Conservation (phyloP, 2,797 vertebrate species). For the Apodemus agrarius region DNA sequence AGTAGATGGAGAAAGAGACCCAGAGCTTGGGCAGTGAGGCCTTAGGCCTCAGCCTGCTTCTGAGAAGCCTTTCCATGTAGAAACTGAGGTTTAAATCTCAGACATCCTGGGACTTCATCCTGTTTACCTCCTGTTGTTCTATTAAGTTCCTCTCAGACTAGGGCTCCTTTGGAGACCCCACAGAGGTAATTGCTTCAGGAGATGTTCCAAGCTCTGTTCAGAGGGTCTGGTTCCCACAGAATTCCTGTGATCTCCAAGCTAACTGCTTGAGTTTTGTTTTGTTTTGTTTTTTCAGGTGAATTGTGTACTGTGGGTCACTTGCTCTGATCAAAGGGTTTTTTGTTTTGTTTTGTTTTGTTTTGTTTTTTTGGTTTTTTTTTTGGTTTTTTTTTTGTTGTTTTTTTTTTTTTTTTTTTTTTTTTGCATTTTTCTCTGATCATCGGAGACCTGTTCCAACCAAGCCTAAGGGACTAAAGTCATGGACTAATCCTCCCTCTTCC, state of each 20-base stretch:
- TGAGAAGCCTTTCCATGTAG: not conserved
- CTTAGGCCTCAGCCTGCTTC: not conserved
- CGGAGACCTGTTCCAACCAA: not conserved
- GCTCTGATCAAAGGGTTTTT: not conserved
- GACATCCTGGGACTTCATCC: not conserved
- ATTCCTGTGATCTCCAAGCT: not conserved
- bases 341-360: not conserved
- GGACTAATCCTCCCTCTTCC: not conserved
- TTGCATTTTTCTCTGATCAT: not conserved
- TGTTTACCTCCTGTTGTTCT: not conserved
- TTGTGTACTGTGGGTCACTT: not conserved
- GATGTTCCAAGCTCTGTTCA: not conserved
- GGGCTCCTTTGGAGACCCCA: not conserved
- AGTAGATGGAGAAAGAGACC: not conserved
- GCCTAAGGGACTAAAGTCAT: not conserved
- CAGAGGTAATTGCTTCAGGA: not conserved
- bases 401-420: not conserved
- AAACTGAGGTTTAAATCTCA: not conserved
- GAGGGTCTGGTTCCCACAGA: accelerated
- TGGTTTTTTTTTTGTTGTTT: not conserved
- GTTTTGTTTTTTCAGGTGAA: too few species aligned
- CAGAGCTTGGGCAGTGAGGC: not conserved
- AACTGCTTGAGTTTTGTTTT: not conserved
- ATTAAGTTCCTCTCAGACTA: not conserved
- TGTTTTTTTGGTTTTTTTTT: not conserved